These are phyloP conservation scores for Oligia strigilis DNA, from an alignment of 2,888 invertebrate species.

Conservation along the genomic window DNA sequence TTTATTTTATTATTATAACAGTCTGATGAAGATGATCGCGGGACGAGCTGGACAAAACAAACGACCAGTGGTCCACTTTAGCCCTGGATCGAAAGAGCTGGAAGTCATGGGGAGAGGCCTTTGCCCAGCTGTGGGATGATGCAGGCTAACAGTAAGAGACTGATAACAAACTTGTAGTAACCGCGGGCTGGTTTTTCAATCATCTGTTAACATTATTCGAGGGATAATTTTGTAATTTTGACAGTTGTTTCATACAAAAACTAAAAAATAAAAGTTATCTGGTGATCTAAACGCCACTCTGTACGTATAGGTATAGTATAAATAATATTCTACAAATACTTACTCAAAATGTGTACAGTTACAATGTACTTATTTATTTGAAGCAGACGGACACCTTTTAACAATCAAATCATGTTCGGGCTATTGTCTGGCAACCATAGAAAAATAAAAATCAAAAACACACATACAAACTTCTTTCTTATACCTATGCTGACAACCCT, in stretches of 20 bases:
- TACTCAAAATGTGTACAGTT: background rate
- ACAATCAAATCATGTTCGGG: conserved; percentile 35
- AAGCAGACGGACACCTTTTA: conserved; percentile 2
- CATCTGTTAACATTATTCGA: too few relatives aligned
- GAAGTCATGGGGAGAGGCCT: too few relatives aligned
- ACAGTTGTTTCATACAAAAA: too few relatives aligned
- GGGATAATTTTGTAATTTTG: too few relatives aligned
- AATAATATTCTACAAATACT: background rate
- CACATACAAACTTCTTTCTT: background rate
- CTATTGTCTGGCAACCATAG: conserved; percentile 8
- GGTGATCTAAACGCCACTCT: background rate
- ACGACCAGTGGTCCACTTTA: too few relatives aligned
- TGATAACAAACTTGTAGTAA: too few relatives aligned
- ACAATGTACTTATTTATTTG: conserved; percentile 8
- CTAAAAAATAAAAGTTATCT: too few relatives aligned
- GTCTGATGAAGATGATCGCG: background rate
- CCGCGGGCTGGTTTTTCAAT: too few relatives aligned
- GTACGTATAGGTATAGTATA: background rate
- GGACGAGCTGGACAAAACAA: too few relatives aligned
- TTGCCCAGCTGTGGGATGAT: too few relatives aligned
- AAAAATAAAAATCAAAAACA: background rate
- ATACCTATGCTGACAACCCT: background rate
- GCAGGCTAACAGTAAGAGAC: background rate
- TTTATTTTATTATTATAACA: background rate
- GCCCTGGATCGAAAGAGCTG: too few relatives aligned